Conservation (phyloP, 2,888 invertebrate genomes). For the Mythimna loreyi region DNA sequence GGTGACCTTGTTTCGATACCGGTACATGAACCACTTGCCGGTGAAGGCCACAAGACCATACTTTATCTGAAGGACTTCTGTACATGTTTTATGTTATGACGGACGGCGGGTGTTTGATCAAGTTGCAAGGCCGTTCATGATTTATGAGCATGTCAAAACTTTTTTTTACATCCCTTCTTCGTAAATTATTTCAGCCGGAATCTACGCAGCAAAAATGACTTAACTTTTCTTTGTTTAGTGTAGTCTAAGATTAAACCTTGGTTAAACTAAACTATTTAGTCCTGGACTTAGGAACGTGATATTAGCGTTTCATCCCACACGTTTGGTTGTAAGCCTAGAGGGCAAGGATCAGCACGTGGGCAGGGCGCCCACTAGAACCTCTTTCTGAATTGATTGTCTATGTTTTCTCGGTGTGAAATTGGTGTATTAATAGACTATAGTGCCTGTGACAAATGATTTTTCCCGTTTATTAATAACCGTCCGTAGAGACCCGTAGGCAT, state of each 20-base stretch:
- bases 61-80: constrained; percentile 51
- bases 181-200: background rate
- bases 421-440: constrained; percentile 17
- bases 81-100: constrained; percentile 23
- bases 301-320: constrained; percentile 49
- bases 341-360: constrained; percentile 34
- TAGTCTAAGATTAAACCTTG: background rate
- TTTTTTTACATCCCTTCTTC: background rate
- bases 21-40: constrained; percentile 45
- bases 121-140: constrained; percentile 39
- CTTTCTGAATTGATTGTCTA: constrained; percentile 35
- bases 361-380: constrained; percentile 34
- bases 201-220: background rate
- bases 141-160: constrained; percentile 15
- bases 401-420: constrained; percentile 26
- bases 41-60: constrained; percentile 52
- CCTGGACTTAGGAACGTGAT: constrained; percentile 17
- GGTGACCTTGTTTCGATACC: constrained; percentile 64
- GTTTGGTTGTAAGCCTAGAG: constrained; percentile 26
- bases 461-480: constrained; percentile 3
- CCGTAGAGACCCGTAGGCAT: background rate
- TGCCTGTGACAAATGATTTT: constrained; percentile 7
- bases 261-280: constrained; percentile 10
- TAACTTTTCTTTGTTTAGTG: background rate
- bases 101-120: constrained; percentile 20